Conservation (phyloP, 2,888 invertebrate species). For the Polietes domitor region DNA sequence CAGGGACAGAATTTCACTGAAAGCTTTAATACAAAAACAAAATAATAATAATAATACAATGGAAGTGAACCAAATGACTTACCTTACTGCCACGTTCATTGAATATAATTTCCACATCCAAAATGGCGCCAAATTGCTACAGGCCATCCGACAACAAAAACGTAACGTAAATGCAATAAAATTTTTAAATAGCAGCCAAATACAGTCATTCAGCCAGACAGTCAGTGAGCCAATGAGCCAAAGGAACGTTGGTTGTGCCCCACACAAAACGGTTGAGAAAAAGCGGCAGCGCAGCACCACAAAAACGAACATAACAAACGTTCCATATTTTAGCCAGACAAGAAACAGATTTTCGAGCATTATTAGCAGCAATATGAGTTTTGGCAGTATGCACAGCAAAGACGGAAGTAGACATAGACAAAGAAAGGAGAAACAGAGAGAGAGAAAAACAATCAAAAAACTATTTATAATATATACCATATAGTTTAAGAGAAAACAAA, state of each 20-base stretch:
- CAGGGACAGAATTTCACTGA: constrained; percentile 40
- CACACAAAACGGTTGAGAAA: background rate
- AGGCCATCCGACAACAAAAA: constrained; percentile 63
- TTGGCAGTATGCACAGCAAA: constrained; percentile 14
- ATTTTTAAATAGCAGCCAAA: constrained; percentile 51
- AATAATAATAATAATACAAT: constrained; percentile 36
- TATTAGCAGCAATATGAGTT: constrained; percentile 21
- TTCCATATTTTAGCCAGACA: constrained; percentile 57
- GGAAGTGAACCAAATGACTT: constrained; percentile 81
- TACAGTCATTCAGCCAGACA: constrained; percentile 41
- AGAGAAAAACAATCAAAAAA: constrained; percentile 47
- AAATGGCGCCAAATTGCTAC: constrained; percentile 98
- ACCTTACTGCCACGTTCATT: constrained; percentile 99
- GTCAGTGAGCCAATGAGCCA: background rate
- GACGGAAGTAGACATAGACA: constrained; percentile 57
- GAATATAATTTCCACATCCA: constrained; percentile 99
- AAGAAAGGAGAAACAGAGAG: constrained; percentile 39
- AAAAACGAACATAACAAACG: constrained; percentile 31
- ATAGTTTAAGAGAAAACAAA: background rate
- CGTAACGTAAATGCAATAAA: constrained; percentile 33
- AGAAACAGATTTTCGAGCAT: constrained; percentile 43
- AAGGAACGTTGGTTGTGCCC: background rate
- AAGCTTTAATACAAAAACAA: constrained; percentile 30
- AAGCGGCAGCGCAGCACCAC: constrained; percentile 15
- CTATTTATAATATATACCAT: constrained; percentile 29